Percentiles rank a stretch among this genome's conserved stretches.
Evolutionary conservation across 2,113 vertebrate genomes (phyloP).

Genomic region (Benitochromis conjunctus): DNA sequence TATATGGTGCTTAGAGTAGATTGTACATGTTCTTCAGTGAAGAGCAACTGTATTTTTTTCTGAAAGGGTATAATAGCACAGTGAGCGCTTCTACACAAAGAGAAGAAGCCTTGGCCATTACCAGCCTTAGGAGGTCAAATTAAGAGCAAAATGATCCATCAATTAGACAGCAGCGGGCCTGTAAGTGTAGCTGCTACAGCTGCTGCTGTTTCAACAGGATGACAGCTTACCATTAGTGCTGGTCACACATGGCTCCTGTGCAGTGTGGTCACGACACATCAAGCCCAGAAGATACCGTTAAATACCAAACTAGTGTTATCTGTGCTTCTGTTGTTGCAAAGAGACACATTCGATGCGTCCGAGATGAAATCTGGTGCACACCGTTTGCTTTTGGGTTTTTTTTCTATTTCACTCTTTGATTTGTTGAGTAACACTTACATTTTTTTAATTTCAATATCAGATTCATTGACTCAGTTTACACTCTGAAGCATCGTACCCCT

Average conservation of each 20-base stretch:
- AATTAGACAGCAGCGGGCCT: slow-evolving; percentile 61
- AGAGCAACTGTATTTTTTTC: slow-evolving; percentile 52
- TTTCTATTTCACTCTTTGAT: neutral
- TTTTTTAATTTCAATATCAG: neutral
- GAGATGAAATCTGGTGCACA: slow-evolving; percentile 34
- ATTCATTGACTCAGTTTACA: slow-evolving; percentile 11
- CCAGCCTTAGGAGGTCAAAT: slow-evolving; percentile 70
- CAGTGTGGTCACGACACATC: slow-evolving; percentile 41
- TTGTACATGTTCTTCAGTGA: slow-evolving; percentile 41
- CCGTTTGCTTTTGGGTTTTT: neutral
- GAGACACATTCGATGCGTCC: neutral
- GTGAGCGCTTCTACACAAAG: slow-evolving; percentile 36
- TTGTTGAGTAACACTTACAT: neutral
- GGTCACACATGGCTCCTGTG: slow-evolving; percentile 41
- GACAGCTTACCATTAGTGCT: slow-evolving; percentile 45
- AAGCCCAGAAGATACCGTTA: neutral
- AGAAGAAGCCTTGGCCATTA: slow-evolving; percentile 64
- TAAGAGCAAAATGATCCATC: slow-evolving; percentile 72
- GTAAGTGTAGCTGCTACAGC: slow-evolving; percentile 61
- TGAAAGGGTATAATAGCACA: slow-evolving; percentile 45
- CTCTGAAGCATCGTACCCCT: slow-evolving; percentile 36
- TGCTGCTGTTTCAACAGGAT: slow-evolving; percentile 40
- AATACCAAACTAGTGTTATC: slow-evolving; percentile 14
- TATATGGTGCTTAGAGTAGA: slow-evolving; percentile 18
- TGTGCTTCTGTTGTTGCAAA: neutral